Evolutionary conservation across 2,888 invertebrate species (phyloP).

Genomic region (Dasypolia templi): DNA sequence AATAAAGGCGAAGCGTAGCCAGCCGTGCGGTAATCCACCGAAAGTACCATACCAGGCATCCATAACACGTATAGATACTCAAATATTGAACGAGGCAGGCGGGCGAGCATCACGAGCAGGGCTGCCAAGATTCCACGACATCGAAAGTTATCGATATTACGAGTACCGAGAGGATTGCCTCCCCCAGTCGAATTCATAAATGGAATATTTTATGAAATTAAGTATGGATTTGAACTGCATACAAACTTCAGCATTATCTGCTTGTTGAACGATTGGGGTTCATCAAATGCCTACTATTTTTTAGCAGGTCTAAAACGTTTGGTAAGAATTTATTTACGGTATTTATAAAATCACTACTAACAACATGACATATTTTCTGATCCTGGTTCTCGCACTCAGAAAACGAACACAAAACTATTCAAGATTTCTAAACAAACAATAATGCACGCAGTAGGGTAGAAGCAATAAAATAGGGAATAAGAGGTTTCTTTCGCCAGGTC

Average conservation of each 20-base stretch:
- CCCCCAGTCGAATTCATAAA: constrained; percentile 18
- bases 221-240: constrained; percentile 23
- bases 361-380: neutral
- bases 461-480: constrained; percentile 48
- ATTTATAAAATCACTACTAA: constrained; percentile 2
- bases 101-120: constrained; percentile 76
- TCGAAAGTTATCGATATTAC: constrained; percentile 52
- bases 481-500: constrained; percentile 38
- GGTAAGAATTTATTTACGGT: neutral
- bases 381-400: too few relatives aligned
- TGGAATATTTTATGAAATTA: constrained; percentile 49
- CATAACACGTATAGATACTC: constrained; percentile 78
- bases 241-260: constrained; percentile 22
- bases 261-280: constrained; percentile 8
- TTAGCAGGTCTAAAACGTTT: neutral
- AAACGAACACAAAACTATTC: constrained; percentile 19
- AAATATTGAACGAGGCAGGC: constrained; percentile 80
- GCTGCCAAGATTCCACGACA: constrained; percentile 60
- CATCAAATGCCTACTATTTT: neutral
- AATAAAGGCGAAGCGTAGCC: constrained; percentile 67
- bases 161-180: constrained; percentile 28
- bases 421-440: constrained; percentile 34
- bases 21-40: constrained; percentile 77
- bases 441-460: constrained; percentile 23
- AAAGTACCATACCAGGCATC: constrained; percentile 82